Evolutionary conservation across 2,888 invertebrate genomes (phyloP), one percentile per base, ranked within the genome.

Genomic region (Bembecia ichneumoniformis): DNA sequence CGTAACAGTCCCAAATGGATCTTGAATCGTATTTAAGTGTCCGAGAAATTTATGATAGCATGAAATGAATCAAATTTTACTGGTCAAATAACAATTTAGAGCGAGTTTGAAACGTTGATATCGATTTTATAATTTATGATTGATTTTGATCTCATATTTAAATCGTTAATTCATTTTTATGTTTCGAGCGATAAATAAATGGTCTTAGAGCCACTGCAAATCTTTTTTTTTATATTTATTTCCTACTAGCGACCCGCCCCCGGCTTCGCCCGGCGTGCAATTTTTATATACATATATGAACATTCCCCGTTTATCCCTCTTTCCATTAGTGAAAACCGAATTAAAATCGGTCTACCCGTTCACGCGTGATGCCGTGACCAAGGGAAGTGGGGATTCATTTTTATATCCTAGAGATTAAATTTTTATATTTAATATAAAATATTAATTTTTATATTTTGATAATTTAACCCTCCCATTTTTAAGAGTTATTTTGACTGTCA

Each of bases 1-100:
- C 61, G 82, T 82, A 80, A 84, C 81, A 79, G 82, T 76, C 80
- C 77, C 78, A 80, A 84, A 82, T 80, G 71, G 77, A 71, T n/a
- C n/a, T n/a, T n/a, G n/a, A n/a, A n/a, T 61, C 59, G 71, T 68
- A 77, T 79, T 79, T 77, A 82, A 71, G 68, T 74, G 82, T 82
- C 82, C 70, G 62, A 47, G 56, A 71, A 67, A 82, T 82, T 82
- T 83, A 82, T 68, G 73, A 66, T 63, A 64, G 62, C 64, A 68
- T 60, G 56, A 59, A 66, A 74, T 76, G 74, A 80, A 79, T 75
- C 77, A 74, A 64, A 63, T 68, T 82, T 82, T 82, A 83, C 74
- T 76, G 75, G 75, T 64, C 65, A 62, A 65, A 47, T 59, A 64
- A 58, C 70, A 66, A 71, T 74, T 68, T 64, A 63, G 71, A 72